Evolutionary conservation across 1,140 invertebrate genomes (phyloP).

Genomic region (Asbolus verrucosus): DNA sequence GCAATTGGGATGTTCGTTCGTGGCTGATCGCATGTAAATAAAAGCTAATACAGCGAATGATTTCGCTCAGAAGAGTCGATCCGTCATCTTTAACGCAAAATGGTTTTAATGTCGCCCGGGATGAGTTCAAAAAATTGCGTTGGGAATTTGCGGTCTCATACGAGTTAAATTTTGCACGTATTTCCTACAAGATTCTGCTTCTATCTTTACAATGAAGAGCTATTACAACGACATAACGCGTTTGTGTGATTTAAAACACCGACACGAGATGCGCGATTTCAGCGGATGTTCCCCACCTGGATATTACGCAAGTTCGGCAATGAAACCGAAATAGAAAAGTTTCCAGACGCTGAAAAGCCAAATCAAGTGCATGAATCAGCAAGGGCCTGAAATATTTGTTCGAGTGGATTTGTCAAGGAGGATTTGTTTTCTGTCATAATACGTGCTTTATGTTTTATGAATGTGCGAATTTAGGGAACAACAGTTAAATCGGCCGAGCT

Average conservation of each 20-base stretch:
- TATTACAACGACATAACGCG: conserved; percentile 4
- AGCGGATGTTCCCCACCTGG: neutral
- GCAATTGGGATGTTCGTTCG: too few species aligned
- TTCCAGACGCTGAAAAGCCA: conserved; percentile 6
- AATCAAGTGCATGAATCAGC: conserved; percentile 22
- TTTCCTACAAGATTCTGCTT: conserved; percentile 32
- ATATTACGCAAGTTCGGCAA: conserved; percentile 17
- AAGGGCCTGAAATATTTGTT: conserved; percentile 10
- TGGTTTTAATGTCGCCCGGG: conserved; percentile 16
- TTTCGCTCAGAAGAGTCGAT: too few species aligned
- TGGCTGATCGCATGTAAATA: neutral
- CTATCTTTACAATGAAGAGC: conserved; percentile 18
- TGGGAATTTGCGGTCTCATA: conserved; percentile 22
- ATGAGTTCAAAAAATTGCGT: conserved; percentile 15
- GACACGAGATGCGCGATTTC: neutral
- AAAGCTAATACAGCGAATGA: too few species aligned
- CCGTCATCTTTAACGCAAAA: too few species aligned
- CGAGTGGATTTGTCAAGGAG: conserved; percentile 18
- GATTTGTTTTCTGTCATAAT: conserved; percentile 23
- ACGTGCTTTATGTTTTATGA: conserved; percentile 30
- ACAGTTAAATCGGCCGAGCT: too few species aligned
- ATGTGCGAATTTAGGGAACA: conserved; percentile 2
- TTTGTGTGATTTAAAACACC: neutral
- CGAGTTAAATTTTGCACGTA: conserved; percentile 18
- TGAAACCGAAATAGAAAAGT: conserved; percentile 31